Evolutionary conservation across 1,140 invertebrate genomes (phyloP).

Genomic region (Chrysomallon squamiferum): DNA sequence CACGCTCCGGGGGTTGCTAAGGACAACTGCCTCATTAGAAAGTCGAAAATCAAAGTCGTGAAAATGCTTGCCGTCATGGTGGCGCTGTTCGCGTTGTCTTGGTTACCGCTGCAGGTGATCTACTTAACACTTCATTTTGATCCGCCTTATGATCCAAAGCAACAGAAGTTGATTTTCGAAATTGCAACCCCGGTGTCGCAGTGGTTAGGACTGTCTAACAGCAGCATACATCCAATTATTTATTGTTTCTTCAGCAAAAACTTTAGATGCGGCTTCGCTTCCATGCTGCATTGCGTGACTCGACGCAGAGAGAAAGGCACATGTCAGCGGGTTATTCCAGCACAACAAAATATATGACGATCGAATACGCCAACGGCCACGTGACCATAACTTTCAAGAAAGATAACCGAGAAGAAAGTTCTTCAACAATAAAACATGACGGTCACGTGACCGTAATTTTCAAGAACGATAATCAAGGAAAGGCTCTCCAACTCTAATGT

Average conservation of each 20-base stretch:
- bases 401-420: too few relatives aligned
- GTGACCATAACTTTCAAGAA: constrained; percentile 18
- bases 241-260: constrained; percentile 98
- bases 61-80: constrained; percentile 97
- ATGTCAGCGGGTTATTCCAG: constrained; percentile 16
- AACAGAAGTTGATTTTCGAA: constrained; percentile 74
- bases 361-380: constrained; percentile 32
- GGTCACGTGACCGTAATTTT: too few relatives aligned
- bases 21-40: constrained; percentile 50
- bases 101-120: constrained; percentile 86
- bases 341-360: constrained; percentile 30
- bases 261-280: constrained; percentile 88
- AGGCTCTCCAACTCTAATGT: too few relatives aligned
- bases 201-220: constrained; percentile 95
- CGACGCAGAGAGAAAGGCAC: constrained; percentile 5
- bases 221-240: constrained; percentile 96
- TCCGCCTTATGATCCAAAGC: constrained; percentile 3
- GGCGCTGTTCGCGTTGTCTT: constrained; percentile 91
- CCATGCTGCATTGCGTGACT: constrained; percentile 28
- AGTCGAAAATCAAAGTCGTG: constrained; percentile 72
- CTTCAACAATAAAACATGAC: too few relatives aligned
- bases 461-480: too few relatives aligned
- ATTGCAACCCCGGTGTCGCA: constrained; percentile 88
- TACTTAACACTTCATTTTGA: constrained; percentile 34
- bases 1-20: constrained; percentile 75